phyloP scores from a whole-genome alignment of 2,113 vertebrate species.

The Cariama cristata region DNA sequence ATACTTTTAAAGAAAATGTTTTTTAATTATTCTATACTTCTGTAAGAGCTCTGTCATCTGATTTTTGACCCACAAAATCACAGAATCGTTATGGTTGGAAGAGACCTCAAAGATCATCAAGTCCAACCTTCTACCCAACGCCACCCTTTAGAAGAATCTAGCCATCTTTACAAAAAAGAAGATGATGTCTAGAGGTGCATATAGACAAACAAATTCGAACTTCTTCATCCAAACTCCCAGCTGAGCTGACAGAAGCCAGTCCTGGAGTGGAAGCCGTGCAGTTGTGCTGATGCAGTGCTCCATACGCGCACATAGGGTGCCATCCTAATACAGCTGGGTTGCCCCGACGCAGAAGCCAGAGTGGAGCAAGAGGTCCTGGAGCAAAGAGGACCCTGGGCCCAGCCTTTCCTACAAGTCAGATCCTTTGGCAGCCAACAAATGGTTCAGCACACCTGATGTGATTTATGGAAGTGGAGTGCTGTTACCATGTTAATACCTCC shows the following conservation, averaged over 20 bases:
- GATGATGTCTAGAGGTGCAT: neutral
- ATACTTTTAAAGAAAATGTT: neutral
- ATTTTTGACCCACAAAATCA: neutral
- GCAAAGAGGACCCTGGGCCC: neutral
- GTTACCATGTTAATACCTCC: neutral
- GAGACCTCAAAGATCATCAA: no score
- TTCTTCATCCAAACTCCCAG: neutral
- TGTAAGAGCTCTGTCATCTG: neutral
- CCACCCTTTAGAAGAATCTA: neutral
- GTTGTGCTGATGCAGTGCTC: neutral
- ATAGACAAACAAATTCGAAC: neutral
- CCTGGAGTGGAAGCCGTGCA: neutral
- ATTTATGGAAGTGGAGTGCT: neutral
- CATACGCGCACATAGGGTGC: fast-evolving
- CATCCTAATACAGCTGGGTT: neutral
- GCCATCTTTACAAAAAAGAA: neutral
- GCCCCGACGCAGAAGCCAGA: neutral
- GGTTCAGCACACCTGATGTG: neutral
- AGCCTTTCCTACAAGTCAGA: neutral
- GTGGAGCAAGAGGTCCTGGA: neutral
- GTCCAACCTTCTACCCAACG: no score
- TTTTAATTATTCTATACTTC: neutral
- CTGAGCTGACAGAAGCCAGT: neutral
- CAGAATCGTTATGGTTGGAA: no score
- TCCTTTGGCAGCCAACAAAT: neutral